Percentiles rank a stretch among this genome's conserved stretches.
These are phyloP conservation scores for Psittacus erithacus DNA, from an alignment of 2,113 vertebrate species.

Conservation along the genomic window DNA sequence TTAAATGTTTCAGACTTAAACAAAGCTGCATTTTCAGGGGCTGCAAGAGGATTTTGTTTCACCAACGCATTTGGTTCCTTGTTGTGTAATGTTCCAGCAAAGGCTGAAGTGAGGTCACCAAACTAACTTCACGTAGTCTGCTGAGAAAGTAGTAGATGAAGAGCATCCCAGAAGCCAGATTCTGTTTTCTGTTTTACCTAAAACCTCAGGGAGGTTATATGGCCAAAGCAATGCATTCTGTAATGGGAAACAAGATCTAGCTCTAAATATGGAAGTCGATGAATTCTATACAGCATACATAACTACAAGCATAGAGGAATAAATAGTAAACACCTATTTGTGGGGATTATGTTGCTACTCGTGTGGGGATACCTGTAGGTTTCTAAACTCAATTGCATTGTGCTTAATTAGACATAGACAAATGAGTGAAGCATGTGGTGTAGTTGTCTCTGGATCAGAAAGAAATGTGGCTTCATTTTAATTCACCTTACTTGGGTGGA, in stretches of 20 bases:
- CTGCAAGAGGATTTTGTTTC: neutral
- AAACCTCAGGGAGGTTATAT: neutral
- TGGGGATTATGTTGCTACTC: neutral
- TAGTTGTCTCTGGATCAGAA: neutral
- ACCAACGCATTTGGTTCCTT: neutral
- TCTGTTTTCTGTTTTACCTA: neutral
- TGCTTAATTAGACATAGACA: neutral
- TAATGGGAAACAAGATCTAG: neutral
- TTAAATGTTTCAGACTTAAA: slow-evolving; percentile 7
- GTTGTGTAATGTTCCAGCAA: neutral
- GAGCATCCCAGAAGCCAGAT: neutral
- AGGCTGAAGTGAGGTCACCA: neutral
- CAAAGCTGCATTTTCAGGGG: neutral
- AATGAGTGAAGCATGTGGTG: neutral
- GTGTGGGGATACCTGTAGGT: neutral
- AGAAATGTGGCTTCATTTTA: neutral
- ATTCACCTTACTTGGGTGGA: neutral
- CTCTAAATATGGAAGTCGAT: neutral
- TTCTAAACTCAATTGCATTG: neutral
- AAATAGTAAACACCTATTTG: neutral
- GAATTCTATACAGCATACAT: neutral
- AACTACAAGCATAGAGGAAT: neutral
- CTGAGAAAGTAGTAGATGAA: neutral
- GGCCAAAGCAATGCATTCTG: neutral
- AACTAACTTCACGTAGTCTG: neutral